Percentiles rank a stretch among this genome's conserved stretches.
These are phyloP conservation scores for Drosophila ohnishii DNA, from an alignment of 1,140 invertebrate genomes.

Conservation along the genomic window DNA sequence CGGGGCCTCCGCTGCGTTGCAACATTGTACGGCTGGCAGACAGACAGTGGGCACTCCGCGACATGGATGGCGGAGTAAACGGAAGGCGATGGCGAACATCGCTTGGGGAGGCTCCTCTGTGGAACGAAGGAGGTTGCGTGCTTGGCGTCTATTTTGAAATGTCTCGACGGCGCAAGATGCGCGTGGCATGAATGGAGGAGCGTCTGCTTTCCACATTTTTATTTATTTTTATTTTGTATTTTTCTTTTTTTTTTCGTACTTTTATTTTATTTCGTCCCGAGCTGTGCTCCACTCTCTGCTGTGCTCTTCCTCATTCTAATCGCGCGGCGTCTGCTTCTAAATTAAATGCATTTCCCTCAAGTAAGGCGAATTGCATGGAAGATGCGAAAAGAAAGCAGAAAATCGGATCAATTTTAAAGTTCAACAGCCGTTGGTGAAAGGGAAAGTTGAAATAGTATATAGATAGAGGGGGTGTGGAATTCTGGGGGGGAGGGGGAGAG, in stretches of 20 bases:
- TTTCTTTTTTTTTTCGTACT: background rate
- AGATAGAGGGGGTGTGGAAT: background rate
- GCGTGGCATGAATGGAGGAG: constrained; percentile 64
- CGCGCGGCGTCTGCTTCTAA: constrained; percentile 46
- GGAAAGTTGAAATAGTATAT: constrained; percentile 8
- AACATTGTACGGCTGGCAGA: constrained; percentile 11
- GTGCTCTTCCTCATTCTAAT: constrained; percentile 19
- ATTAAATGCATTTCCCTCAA: constrained; percentile 61
- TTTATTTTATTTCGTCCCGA: constrained; percentile 1
- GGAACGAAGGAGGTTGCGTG: constrained; percentile 17
- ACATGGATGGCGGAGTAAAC: background rate
- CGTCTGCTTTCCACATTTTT: constrained; percentile 8
- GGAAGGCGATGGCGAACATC: too few species aligned
- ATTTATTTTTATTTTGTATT: too few species aligned
- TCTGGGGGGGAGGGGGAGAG: background rate
- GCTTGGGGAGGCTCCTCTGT: constrained; percentile 2
- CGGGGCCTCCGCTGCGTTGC: constrained; percentile 4
- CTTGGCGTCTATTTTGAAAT: constrained; percentile 63
- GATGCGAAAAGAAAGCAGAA: constrained; percentile 17
- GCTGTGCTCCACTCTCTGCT: background rate
- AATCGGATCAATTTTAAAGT: constrained; percentile 69
- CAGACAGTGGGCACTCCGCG: background rate
- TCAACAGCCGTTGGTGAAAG: constrained; percentile 57
- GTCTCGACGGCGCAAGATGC: constrained; percentile 37
- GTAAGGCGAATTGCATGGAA: constrained; percentile 33